Evolutionary conservation across 2,888 invertebrate species (phyloP), one percentile per base, ranked within the genome.

Genomic region (Lasioglossum pauxillum): DNA sequence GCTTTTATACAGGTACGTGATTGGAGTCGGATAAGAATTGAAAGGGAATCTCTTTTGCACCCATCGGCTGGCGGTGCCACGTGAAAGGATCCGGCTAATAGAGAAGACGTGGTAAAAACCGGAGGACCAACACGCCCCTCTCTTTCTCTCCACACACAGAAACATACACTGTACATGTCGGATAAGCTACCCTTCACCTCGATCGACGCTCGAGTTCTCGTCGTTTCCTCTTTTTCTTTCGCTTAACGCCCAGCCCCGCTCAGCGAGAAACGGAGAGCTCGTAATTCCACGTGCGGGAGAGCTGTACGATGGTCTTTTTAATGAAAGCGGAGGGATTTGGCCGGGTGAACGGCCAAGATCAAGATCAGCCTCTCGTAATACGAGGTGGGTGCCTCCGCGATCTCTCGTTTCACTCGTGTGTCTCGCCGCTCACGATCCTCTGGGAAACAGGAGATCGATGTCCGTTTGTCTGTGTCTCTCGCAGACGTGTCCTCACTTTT

Each of bases 291-390:
- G 64, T 53, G 53, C 53, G 67, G 10, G 67, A 31, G 67, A 31
- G 35, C 35, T 19, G 23, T 4, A 7, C 88, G 80, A 44, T 44
- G 14, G 85, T 88, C 79, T 83, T 90, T 84, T 77, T 80, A 88
- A 89, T 82, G 91, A 92, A 92, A 92, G 91, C 85, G 78, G 82
- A 78, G 53, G 53, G 53, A 86, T 78, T 73, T 35, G 75, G 84
- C 38, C 79, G 71, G 90, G 92, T 91, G 91, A 90, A 89, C 89
- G 91, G 84, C 88, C 91, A 93, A 93, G 93, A 93, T 93, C 93
- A 93, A 92, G 93, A 93, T 93, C 91, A 88, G 49, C 73, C 23
- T 53, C 44, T 84, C 80, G 83, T 86, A 88, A 84, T 72, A 87
- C 80, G 82, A 84, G 88, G 83, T 88, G 87, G 84, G 75, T 80